A percentile compares a stretch with the other conserved stretches of the same genome.
phyloP scores from a whole-genome alignment of 2,113 vertebrate species.

The Lasiurus cinereus region DNA sequence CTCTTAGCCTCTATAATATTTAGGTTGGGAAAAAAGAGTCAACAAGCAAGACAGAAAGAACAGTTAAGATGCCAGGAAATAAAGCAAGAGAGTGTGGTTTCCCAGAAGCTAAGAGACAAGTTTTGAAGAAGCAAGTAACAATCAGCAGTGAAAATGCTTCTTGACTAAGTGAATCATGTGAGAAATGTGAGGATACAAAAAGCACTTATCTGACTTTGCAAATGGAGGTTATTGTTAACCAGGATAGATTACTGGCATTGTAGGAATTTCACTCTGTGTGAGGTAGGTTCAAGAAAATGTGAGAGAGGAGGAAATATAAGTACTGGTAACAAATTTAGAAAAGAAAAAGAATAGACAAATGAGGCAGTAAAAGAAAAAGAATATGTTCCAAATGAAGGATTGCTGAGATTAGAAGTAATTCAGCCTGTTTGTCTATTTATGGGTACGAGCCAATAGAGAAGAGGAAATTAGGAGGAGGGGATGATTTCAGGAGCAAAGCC shows the following conservation, averaged over 20 bases:
- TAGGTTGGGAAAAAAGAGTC: neutral
- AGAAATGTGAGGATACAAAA: constrained; percentile 19
- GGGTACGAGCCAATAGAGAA: neutral
- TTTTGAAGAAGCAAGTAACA: neutral
- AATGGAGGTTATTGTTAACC: neutral
- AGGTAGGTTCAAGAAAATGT: neutral
- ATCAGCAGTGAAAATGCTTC: neutral
- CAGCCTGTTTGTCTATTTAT: neutral
- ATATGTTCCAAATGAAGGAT: neutral
- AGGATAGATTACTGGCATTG: neutral
- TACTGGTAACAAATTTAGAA: neutral
- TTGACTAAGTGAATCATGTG: neutral
- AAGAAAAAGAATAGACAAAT: neutral
- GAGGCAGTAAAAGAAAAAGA: neutral
- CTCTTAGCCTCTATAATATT: neutral
- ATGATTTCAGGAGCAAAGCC: neutral
- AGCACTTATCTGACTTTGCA: neutral
- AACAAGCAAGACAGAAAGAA: constrained; percentile 1
- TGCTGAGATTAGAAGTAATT: neutral
- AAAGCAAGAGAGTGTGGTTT: neutral
- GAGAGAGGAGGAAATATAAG: neutral
- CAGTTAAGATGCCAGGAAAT: neutral
- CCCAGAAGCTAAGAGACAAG: neutral
- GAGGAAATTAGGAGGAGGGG: neutral
- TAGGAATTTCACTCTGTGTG: neutral